Conservation (phyloP, 2,113 vertebrate genomes). For the Manacus vitellinus region DNA sequence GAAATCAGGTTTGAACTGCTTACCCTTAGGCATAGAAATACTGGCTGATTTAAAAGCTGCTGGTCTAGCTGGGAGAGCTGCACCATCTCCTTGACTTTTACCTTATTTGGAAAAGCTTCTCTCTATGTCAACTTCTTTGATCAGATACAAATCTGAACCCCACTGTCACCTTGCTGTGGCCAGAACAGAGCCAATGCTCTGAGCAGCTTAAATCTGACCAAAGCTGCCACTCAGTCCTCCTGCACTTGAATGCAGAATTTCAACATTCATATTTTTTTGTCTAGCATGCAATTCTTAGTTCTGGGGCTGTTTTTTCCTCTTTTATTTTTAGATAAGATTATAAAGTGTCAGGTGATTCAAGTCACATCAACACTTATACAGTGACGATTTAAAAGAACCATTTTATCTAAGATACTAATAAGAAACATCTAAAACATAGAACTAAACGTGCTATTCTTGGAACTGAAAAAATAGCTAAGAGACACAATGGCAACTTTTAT, state of each 20-base stretch:
- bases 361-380: not conserved
- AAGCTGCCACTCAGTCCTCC: not conserved
- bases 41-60: not conserved
- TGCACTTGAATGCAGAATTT: not conserved
- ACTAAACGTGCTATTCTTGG: not conserved
- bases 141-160: not conserved
- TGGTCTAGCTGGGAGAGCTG: not conserved
- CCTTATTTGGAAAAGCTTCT: not conserved
- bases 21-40: not conserved
- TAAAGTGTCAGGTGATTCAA: not conserved
- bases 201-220: not conserved
- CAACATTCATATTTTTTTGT: not conserved
- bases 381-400: not conserved
- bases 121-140: not conserved
- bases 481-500: not conserved
- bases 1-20: not conserved
- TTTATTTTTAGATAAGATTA: not conserved
- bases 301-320: not conserved
- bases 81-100: not conserved
- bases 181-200: not conserved
- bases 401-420: not conserved
- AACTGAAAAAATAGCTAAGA: not conserved
- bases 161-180: not conserved
- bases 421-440: not conserved
- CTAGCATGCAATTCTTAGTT: not conserved